These are phyloP conservation scores for Enteromius radiatus DNA, from an alignment of 2,797 vertebrate genomes.

Conservation along the genomic window DNA sequence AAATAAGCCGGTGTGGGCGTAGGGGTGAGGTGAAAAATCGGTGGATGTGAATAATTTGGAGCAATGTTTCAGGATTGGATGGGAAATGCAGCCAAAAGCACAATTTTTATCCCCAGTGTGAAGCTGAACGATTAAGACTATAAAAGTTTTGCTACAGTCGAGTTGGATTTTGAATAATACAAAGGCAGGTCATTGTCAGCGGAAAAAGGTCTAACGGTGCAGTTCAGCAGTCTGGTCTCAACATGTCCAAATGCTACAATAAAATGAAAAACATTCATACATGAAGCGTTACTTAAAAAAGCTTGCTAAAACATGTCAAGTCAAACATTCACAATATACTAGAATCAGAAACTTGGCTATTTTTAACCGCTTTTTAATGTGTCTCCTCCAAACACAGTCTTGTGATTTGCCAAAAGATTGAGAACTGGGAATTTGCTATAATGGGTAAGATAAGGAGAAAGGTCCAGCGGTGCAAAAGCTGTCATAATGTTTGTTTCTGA, in stretches of 20 bases:
- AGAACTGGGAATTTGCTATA: neutral
- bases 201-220: conserved; percentile 20
- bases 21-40: conserved; percentile 56
- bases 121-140: conserved; percentile 34
- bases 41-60: conserved; percentile 50
- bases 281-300: conserved; percentile 25
- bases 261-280: conserved; percentile 26
- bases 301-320: conserved; percentile 18
- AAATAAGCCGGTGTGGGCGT: conserved; percentile 45
- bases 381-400: conserved; percentile 3
- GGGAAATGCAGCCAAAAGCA: conserved; percentile 34
- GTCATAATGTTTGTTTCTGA: conserved; percentile 23
- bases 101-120: conserved; percentile 22
- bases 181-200: conserved; percentile 25
- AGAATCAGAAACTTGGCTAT: neutral
- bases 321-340: neutral
- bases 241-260: conserved; percentile 32
- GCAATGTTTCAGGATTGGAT: conserved; percentile 40
- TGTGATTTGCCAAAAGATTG: conserved; percentile 18
- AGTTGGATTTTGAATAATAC: conserved; percentile 31
- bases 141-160: conserved; percentile 26
- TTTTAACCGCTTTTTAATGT: neutral
- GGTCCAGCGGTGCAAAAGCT: conserved; percentile 7
- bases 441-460: conserved; percentile 22
- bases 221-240: conserved; percentile 37